Conservation (phyloP, 2,888 invertebrate species). For the Seira musarum region DNA sequence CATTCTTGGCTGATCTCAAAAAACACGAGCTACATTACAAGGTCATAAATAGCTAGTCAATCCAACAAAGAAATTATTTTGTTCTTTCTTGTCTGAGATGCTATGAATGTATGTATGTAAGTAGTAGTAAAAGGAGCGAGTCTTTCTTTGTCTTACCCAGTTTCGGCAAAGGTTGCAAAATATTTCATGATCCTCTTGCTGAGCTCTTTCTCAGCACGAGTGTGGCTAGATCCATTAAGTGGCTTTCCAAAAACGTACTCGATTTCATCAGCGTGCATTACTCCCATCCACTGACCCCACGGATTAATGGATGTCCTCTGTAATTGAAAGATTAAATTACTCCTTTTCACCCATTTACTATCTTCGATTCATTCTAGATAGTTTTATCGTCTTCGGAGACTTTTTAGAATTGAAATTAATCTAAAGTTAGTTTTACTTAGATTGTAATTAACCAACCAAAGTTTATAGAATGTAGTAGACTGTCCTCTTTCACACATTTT, state of each 20-base stretch:
- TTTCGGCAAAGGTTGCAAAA: slow-evolving; percentile 93
- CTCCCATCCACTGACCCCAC: slow-evolving; percentile 99
- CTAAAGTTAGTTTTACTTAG: slow-evolving; percentile 44
- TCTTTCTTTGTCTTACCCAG: slow-evolving; percentile 82
- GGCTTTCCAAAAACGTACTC: slow-evolving; percentile 98
- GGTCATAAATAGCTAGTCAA: too few species aligned
- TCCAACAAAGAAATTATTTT: too few species aligned
- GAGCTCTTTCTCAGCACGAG: slow-evolving; percentile 87
- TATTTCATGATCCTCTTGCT: slow-evolving; percentile 93
- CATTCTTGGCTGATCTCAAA: too few species aligned
- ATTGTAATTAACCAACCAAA: too few species aligned
- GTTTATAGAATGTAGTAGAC: too few species aligned
- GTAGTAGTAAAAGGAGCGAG: not conserved
- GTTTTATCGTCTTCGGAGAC: slow-evolving; percentile 37
- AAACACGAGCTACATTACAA: too few species aligned
- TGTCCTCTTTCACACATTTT: too few species aligned
- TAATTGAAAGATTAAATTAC: slow-evolving; percentile 71
- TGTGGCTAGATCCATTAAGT: slow-evolving; percentile 89
- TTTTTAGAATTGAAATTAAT: slow-evolving; percentile 49
- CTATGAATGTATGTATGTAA: too few species aligned
- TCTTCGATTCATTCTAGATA: slow-evolving; percentile 28
- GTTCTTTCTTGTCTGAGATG: too few species aligned
- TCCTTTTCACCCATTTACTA: not conserved
- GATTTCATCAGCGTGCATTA: slow-evolving; percentile 98
- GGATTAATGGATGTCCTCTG: slow-evolving; percentile 92